These are phyloP conservation scores for Platyscapa corneri DNA, from an alignment of 1,140 invertebrate genomes.

Conservation along the genomic window DNA sequence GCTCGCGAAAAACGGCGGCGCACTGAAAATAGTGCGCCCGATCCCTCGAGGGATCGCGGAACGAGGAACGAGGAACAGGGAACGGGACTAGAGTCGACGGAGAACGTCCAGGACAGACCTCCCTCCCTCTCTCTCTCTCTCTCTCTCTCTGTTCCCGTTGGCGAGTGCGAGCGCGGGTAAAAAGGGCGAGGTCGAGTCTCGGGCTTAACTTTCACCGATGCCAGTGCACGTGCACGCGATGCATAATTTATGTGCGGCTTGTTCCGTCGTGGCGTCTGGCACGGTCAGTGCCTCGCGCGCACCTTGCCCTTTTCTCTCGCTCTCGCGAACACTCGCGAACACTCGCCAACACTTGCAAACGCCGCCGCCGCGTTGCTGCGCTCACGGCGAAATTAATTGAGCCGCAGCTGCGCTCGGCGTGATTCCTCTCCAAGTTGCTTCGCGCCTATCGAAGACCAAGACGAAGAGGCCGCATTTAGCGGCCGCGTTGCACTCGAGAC, in stretches of 20 bases:
- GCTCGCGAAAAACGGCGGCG: not conserved
- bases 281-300: not conserved
- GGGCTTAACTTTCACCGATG: constrained; percentile 9
- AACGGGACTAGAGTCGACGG: not conserved
- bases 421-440: not conserved
- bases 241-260: not conserved
- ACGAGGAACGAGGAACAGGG: not conserved
- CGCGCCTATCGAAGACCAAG: too few relatives aligned
- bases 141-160: too few relatives aligned
- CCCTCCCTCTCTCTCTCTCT: not conserved
- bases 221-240: not conserved
- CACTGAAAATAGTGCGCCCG: not conserved
- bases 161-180: not conserved
- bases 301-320: not conserved
- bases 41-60: not conserved
- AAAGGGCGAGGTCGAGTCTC: constrained; percentile 15
- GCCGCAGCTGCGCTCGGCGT: not conserved
- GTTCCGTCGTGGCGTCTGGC: too few relatives aligned
- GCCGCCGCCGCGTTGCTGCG: too few relatives aligned
- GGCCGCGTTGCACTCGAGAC: too few relatives aligned
- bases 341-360: too few relatives aligned
- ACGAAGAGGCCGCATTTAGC: too few relatives aligned
- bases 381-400: not conserved
- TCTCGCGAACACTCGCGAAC: too few relatives aligned
- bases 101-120: not conserved